Base-by-base conservation (phyloP, 2,888 invertebrate species). In the Ormyrus pomaceus region DNA sequence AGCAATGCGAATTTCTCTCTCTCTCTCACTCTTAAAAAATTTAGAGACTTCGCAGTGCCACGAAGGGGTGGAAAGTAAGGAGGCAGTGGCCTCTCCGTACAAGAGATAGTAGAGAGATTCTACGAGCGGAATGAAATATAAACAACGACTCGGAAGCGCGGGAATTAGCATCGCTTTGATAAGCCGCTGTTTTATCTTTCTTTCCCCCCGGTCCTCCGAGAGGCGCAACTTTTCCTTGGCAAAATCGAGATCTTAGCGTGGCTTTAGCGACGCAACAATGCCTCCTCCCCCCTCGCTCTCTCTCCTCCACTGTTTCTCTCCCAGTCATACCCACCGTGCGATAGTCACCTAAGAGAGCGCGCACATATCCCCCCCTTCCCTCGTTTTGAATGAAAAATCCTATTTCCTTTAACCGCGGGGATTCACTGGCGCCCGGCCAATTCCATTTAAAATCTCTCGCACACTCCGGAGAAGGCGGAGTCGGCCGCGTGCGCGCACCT, bases 381-480 rank as follows among this genome's bases (percentile, higher is more conserved):
- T 83, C 85, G 84, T 86, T 85, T 82, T 83, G 84, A 83, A 85
- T 86, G 84, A 86, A 87, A 87, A 86, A 86, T 87, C 85, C 84
- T 79, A 84, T 84, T 83, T 85, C 84, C 83, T 83, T 83, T 82
- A 84, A 85, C 84, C 86, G 82, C 83, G 83, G 83, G 80, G 84
- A 82, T 82, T 83, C 83, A 68, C 83, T 86, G 87, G 86, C 85
- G 34, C 76, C 19, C 19, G 68, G 84, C 84, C 86, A 86, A 85
- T 86, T 87, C 84, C 85, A 86, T 84, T 84, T 84, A 86, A 85
- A 85, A 87, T 85, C 70, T 84, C 83, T 64, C 62, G 66, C 71
- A 76, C 76, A 53, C 64, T 11, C 51, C 45, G 51, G 46, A 4
- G 66, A 19, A n/a, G 70, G 64, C 19, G 34, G 9, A 34, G 19